Evolutionary conservation across 2,888 invertebrate species (phyloP), one percentile per base, ranked within the genome.

Genomic region (Sipunculus nudus): DNA sequence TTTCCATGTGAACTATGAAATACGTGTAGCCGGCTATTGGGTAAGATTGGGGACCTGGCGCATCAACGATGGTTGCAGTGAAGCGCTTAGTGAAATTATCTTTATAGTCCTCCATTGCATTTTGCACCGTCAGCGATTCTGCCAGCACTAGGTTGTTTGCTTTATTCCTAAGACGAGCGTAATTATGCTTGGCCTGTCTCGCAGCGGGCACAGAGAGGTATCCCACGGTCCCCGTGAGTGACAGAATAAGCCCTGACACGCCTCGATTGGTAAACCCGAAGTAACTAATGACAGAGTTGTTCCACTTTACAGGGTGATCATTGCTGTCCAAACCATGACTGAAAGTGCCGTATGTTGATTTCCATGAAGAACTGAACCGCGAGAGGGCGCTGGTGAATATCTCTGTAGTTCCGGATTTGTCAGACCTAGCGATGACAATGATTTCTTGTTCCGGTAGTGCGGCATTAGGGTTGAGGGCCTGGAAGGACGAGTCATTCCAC

Each of bases 231-330:
- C 58, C 31, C 25, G 21, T 50, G n/a, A 76, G 59, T 0, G 78
- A 76, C 28, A 58, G 21, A 4, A 62, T 41, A 19, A 62, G 19
- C 2, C 62, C 62, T 16, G 62, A 53, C 57, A 62, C 58, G 1
- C 78, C 79, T 5, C 58, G 43, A 46, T 71, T 77, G 10, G 61
- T 65, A 8, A 68, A 35, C n/a, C 40, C 62, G 23, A 38, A 53
- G 41, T 46, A 49, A 10, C 40, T 41, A 16, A 60, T 48, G n/a
- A 25, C 38, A 16, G 32, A 10, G 4, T 6, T 16, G 6, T 29
- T 26, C 60, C 53, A 53, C 25, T 39, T 4, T 2, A n/a, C 16
- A 5, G 21, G 19, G 21, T 23, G 21, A 21, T 35, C 50, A n/a
- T 29, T 29, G n/a, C 26, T 21, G 10, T n/a, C 41, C 28, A 53